Evolutionary conservation across 2,888 invertebrate genomes (phyloP).

Genomic region (Cephonodes hylas): DNA sequence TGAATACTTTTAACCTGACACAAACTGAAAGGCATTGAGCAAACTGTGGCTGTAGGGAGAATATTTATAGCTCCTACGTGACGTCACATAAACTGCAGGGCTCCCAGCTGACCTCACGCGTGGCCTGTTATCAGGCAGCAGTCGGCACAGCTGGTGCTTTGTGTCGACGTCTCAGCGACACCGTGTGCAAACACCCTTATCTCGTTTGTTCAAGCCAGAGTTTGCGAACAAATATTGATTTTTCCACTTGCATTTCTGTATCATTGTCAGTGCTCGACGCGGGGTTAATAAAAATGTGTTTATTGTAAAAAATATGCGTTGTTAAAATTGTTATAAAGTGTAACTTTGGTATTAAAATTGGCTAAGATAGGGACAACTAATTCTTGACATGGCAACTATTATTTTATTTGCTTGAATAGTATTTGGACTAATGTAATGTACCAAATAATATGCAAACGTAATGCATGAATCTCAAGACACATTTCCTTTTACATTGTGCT

Average conservation of each 20-base stretch:
- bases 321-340: no score
- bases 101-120: neutral
- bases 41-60: neutral
- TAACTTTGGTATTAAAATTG: no score
- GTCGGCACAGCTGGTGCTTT: neutral
- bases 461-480: no score
- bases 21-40: neutral
- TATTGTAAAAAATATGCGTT: no score
- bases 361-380: no score
- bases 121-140: neutral
- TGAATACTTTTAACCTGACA: neutral
- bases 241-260: conserved; percentile 28
- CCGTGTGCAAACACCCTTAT: conserved; percentile 24
- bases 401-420: no score
- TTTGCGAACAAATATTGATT: conserved; percentile 28
- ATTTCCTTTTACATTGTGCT: neutral
- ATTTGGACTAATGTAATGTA: no score
- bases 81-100: neutral
- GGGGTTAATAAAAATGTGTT: conserved; percentile 1
- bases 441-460: no score
- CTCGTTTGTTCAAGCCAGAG: conserved; percentile 28
- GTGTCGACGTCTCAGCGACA: neutral
- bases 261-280: neutral
- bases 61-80: neutral
- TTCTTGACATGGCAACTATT: no score